Evolutionary conservation across 2,888 invertebrate species (phyloP), one percentile per base, ranked within the genome.

Genomic region (Acanthococcus lagerstroemiae): DNA sequence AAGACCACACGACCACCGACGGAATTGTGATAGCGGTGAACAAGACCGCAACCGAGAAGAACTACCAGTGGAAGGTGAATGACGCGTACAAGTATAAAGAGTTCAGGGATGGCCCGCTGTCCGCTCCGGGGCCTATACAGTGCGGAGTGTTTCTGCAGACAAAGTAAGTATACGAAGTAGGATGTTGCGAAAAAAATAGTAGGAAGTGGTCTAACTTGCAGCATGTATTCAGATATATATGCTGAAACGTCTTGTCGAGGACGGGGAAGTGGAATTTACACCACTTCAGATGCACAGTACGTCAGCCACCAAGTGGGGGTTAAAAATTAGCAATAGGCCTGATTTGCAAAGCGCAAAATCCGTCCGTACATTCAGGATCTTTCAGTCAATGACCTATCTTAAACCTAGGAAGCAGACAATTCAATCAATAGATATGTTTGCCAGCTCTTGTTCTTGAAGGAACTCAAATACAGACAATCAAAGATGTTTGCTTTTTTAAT

Each of bases 1-100:
- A 87, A 72, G 86, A 88, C 72, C 88, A 89, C 72, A 80, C 86
- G 0, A 86, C 87, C 0, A 80, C 82, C 6, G 82, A 82, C 70
- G 82, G 81, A 2, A 75, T 84, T 1, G 72, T 82, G 0, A 74
- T 83, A 67, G 78, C 78, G 1, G 72, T 85, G 4, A 71, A 73
- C 22, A 72, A 74, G 50, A 74, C 73, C 2, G 69, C 70, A 15
- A 73, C 72, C 1, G 67, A 70, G 15, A 70, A 69, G 15, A 60
- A 69, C 7, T 69, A 69, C 56, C 48, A 70, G 19, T 61, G 70
- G 55, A 72, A 69, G 55, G 68, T 69, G 4, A 37, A 58, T 4
- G 72, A 73, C 60, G 69, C 71, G 3, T 56, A 71, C 60, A 55
- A 69, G 24, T 73, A 70, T 65, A 68, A 71, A 52, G 65, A 69